phyloP scores from a whole-genome alignment of 2,888 invertebrate species.

The Drosophila anomelani region DNA sequence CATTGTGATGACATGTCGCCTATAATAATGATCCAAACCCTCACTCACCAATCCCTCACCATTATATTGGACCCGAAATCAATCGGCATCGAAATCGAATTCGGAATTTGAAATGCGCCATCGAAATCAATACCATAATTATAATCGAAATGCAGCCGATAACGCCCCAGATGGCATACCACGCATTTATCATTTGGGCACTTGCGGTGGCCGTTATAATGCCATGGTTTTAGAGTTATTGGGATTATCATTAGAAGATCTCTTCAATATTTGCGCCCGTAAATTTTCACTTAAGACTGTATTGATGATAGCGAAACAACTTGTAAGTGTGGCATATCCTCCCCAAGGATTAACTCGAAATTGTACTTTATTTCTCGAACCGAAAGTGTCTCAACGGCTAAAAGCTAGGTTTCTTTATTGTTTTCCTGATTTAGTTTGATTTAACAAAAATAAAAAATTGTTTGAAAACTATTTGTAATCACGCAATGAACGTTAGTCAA shows the following conservation, averaged over 20 bases:
- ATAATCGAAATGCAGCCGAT: slow-evolving; percentile 68
- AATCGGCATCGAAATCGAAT: slow-evolving; percentile 16
- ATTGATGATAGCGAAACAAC: slow-evolving; percentile 98
- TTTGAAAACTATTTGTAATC: slow-evolving; percentile 14
- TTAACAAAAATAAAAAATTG: background rate
- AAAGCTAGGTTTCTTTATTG: slow-evolving; percentile 32
- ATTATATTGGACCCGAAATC: slow-evolving; percentile 5
- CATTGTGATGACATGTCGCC: slow-evolving; percentile 70
- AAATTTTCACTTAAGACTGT: slow-evolving; percentile 99
- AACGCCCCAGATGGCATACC: slow-evolving; percentile 95
- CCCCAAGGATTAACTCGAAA: slow-evolving; percentile 31
- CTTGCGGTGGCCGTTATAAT: slow-evolving; percentile 99
- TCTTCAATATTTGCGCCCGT: slow-evolving; percentile 99
- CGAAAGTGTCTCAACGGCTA: slow-evolving; percentile 82
- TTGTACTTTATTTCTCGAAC: slow-evolving; percentile 52
- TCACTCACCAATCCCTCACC: slow-evolving; percentile 21
- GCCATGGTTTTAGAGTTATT: slow-evolving; percentile 99
- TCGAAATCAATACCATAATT: slow-evolving; percentile 14
- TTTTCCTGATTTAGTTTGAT: slow-evolving; percentile 25
- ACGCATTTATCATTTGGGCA: slow-evolving; percentile 99
- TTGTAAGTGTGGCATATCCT: slow-evolving; percentile 88
- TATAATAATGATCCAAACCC: slow-evolving; percentile 42
- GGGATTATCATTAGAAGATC: slow-evolving; percentile 99
- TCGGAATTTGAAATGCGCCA: slow-evolving; percentile 38
- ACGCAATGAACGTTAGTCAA: slow-evolving; percentile 70